Percentiles rank a stretch among this genome's conserved stretches.
These are phyloP conservation scores for Lordiphosa mommai DNA, from an alignment of 1,140 invertebrate genomes.

Conservation along the genomic window DNA sequence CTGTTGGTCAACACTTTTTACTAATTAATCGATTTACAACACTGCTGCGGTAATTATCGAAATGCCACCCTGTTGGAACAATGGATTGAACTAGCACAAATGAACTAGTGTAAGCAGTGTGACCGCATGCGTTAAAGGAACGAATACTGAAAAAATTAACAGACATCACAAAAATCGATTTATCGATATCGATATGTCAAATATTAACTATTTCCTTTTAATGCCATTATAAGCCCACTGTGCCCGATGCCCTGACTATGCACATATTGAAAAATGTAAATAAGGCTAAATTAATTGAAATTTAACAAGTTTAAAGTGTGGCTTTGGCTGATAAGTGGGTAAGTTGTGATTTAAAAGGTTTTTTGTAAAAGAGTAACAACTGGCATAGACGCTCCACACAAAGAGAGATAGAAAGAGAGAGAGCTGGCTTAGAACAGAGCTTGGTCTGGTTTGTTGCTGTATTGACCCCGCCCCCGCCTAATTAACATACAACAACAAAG, in stretches of 20 bases:
- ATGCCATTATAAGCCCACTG: constrained; percentile 83
- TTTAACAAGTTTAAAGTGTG: constrained; percentile 1
- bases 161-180: too few relatives aligned
- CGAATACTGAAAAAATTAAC: too few relatives aligned
- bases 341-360: constrained; percentile 15
- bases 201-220: neutral
- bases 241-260: constrained; percentile 85
- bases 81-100: too few relatives aligned
- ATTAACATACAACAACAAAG: constrained; percentile 51
- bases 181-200: too few relatives aligned
- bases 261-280: constrained; percentile 86
- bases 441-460: constrained; percentile 7
- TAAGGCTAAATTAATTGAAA: neutral
- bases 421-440: neutral
- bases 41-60: constrained; percentile 11
- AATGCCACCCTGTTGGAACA: constrained; percentile 45
- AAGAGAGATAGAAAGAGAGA: neutral
- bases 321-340: constrained; percentile 7
- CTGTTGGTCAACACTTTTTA: neutral
- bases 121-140: too few relatives aligned
- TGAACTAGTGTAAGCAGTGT: too few relatives aligned
- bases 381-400: too few relatives aligned
- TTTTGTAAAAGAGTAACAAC: too few relatives aligned
- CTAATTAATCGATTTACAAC: constrained; percentile 10
- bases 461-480: constrained; percentile 31